Conservation (phyloP, 2,113 vertebrate genomes). For the Raja brachyura region DNA sequence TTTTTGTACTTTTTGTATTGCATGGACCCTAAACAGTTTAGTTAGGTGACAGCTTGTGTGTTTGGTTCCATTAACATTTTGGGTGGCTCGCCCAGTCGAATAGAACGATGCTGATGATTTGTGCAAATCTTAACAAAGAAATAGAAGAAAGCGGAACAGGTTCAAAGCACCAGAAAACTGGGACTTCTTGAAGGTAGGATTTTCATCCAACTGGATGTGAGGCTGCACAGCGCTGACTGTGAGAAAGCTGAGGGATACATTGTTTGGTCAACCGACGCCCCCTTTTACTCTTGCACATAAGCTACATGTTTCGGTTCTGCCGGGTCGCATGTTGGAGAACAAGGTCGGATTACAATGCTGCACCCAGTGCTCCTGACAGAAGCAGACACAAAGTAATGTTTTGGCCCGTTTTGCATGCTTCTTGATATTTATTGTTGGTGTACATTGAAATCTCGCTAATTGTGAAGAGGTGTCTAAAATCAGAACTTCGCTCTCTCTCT, state of each 20-base stretch:
- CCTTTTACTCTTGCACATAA: not conserved
- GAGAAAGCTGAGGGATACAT: not conserved
- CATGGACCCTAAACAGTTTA: constrained; percentile 26
- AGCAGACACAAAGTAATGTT: not conserved
- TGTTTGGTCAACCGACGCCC: not conserved
- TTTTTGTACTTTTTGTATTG: constrained; percentile 33
- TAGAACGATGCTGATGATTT: constrained; percentile 28
- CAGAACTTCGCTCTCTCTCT: not conserved
- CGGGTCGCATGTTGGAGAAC: not conserved
- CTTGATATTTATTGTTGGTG: not conserved
- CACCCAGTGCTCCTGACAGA: not conserved
- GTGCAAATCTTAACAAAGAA: constrained; percentile 21
- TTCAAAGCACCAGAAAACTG: not conserved
- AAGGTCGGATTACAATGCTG: constrained; percentile 4
- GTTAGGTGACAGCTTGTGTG: constrained; percentile 29
- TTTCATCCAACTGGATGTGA: not conserved
- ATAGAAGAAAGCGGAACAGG: not conserved
- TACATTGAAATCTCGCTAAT: not conserved
- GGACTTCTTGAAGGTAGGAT: constrained; percentile 26
- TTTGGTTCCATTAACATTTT: constrained; percentile 8
- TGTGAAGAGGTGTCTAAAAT: not conserved
- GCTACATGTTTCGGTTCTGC: not conserved
- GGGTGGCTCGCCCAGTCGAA: too few species aligned
- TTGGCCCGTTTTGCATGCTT: not conserved
- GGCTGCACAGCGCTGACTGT: too few species aligned